phyloP scores from a whole-genome alignment of 1,140 invertebrate genomes.

The Cotesia vestalis region DNA sequence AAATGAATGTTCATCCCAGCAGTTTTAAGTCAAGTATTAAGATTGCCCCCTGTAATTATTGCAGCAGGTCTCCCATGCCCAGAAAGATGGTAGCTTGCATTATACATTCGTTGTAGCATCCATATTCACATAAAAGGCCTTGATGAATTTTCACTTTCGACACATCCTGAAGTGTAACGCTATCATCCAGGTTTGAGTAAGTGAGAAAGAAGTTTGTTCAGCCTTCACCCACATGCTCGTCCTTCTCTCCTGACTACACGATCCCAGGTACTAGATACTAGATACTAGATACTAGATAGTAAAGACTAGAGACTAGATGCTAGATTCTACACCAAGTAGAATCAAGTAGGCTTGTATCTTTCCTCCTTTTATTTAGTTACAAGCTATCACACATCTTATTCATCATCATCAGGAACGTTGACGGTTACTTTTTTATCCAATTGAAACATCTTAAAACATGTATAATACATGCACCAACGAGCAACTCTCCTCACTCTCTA shows the following conservation, averaged over 20 bases:
- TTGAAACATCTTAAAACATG: conserved; percentile 1
- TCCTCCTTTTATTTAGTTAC: conserved; percentile 25
- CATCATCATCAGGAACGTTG: background rate
- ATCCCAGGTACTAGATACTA: conserved; percentile 11
- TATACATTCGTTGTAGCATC: no score
- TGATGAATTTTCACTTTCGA: conserved; percentile 62
- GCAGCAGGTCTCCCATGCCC: no score
- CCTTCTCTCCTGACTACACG: conserved; percentile 43
- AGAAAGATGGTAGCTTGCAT: no score
- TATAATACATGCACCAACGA: background rate
- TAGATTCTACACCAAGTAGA: background rate
- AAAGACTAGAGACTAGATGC: conserved; percentile 1
- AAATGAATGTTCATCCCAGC: no score
- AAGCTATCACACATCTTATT: background rate
- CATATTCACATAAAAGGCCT: conserved; percentile 37
- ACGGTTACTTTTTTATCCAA: conserved; percentile 1
- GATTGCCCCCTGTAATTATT: no score
- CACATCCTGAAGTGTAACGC: conserved; percentile 54
- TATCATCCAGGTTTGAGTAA: conserved; percentile 36
- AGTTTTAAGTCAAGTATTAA: no score
- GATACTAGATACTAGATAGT: conserved; percentile 13
- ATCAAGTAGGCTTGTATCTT: background rate
- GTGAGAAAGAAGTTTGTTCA: conserved; percentile 40
- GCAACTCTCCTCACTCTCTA: background rate
- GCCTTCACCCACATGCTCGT: conserved; percentile 64